Evolutionary conservation across 1,140 invertebrate genomes (phyloP), one percentile per base, ranked within the genome.

Genomic region (Papilio machaon): DNA sequence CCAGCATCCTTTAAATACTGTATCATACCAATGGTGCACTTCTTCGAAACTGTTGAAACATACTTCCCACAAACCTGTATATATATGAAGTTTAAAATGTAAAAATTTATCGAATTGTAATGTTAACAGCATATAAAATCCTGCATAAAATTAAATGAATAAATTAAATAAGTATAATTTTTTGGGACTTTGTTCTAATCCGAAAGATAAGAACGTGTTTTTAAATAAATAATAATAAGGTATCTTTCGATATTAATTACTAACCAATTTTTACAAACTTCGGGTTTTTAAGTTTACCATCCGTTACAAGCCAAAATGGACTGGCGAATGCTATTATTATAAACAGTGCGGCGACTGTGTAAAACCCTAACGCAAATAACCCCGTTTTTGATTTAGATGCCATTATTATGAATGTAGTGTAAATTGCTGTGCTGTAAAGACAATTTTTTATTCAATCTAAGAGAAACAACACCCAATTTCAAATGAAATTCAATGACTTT

Each of bases 281-380:
- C 17, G 97, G 97, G 85, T 97, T 95, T 82, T 95, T 95, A 23
- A 98, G 93, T 94, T 97, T 96, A 4, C 97, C 97, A 95, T 98
- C 98, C 17, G 97, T 98, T 85, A 98, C 97, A 35, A 99, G 94
- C 98, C 99, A 99, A 91, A 98, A 98, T 38, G 98, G 98, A 85
- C 98, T 98, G 80, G 97, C 97, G 94, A 99, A 99, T 3, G 98
- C 97, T 80, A 99, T 96, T 7, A 99, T 92, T 83, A 98, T 96
- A 81, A 98, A 96, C 82, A 98, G 82, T 90, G 97, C 97, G 30
- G 97, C 97, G 67, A 97, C 84, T 43, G 94, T 91, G 77, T 97
- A 96, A 87, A 96, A 96, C 47, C 92, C 94, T 49, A 97, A 95
- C n/a, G 97, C 97, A 88, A 96, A 95, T 91, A 96, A 95, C 77